Conservation (phyloP, 2,113 vertebrate genomes). For the Cichladusa arquata region DNA sequence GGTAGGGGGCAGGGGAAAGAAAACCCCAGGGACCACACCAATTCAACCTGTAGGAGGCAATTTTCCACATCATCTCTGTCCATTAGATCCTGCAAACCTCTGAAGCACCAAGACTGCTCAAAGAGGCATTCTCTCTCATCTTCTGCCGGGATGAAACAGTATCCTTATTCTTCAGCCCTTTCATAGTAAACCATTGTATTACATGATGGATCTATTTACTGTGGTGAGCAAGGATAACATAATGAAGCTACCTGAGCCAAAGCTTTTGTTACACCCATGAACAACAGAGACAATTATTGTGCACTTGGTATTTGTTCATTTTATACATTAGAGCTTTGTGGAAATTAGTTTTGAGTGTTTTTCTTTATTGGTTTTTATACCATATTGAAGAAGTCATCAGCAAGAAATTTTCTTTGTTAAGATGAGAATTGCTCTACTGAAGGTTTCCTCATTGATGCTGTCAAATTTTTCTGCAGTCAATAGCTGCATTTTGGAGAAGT, state of each 20-base stretch:
- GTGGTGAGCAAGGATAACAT: background rate
- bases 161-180: background rate
- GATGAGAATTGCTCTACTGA: background rate
- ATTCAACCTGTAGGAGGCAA: background rate
- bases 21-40: slow-evolving; percentile 19
- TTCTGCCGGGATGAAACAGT: background rate
- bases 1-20: background rate
- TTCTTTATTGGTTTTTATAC: background rate
- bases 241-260: background rate
- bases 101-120: slow-evolving; percentile 17
- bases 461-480: background rate
- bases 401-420: background rate
- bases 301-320: background rate
- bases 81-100: background rate
- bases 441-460: background rate
- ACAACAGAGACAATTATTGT: background rate
- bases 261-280: background rate
- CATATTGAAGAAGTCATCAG: background rate
- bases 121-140: slow-evolving; percentile 17
- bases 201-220: background rate
- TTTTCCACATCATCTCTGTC: slow-evolving; percentile 24
- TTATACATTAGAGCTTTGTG: background rate
- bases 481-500: background rate
- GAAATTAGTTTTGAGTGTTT: background rate
- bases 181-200: background rate